Conservation (phyloP, 2,888 invertebrate genomes). For the Athalia cordata region DNA sequence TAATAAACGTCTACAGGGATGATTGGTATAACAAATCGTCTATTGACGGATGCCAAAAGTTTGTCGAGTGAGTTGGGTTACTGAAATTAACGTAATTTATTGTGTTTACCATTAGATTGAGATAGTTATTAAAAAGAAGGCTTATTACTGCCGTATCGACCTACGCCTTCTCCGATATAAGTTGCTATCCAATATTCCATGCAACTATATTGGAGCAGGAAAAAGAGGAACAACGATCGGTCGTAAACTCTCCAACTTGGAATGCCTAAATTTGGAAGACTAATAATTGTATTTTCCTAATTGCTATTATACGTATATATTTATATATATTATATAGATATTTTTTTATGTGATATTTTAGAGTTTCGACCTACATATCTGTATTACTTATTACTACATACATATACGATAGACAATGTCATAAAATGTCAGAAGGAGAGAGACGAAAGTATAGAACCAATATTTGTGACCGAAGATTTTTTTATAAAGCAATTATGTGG, state of each 20-base stretch:
- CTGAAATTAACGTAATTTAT: no score
- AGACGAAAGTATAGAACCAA: neutral
- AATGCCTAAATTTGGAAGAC: neutral
- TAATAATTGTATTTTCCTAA: neutral
- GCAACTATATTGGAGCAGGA: neutral
- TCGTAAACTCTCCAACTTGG: neutral
- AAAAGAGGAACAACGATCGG: neutral
- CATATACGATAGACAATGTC: conserved; percentile 14
- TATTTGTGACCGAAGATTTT: neutral
- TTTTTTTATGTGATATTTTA: conserved; percentile 21
- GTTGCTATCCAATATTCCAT: neutral
- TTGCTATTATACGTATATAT: neutral
- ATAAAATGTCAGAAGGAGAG: neutral
- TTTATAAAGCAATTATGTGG: neutral
- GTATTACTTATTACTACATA: neutral
- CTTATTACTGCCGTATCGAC: no score
- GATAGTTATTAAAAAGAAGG: no score
- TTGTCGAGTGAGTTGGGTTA: no score
- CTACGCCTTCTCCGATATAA: no score
- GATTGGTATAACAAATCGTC: no score
- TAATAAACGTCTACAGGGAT: no score
- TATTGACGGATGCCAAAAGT: no score
- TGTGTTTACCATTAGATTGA: no score
- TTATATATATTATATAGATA: neutral
- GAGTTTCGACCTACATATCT: conserved; percentile 1